Percentiles rank a stretch among this genome's conserved stretches.
Conservation (phyloP, 30 jellyfish, hydroid and myxozoan genomes). For the Morbakka virulenta region DNA sequence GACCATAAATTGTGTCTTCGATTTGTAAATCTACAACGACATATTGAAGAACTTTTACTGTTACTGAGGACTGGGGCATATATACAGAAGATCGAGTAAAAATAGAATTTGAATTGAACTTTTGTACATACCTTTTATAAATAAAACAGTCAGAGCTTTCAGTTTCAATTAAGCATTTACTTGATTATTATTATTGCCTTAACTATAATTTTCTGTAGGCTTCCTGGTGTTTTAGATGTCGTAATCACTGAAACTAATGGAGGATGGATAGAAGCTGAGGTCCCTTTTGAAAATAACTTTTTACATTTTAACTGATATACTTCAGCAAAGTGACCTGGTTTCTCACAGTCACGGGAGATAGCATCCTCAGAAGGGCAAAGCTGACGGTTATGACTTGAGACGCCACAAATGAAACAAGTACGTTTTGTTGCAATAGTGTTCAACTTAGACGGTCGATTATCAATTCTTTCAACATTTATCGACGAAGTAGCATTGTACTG, state of each 20-base stretch:
- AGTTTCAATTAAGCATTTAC: constrained; percentile 41
- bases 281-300: background rate
- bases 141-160: constrained; percentile 38
- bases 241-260: background rate
- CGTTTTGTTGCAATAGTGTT: background rate
- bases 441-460: background rate
- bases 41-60: constrained; percentile 12
- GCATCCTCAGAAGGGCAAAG: constrained; percentile 35
- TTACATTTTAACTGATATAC: constrained; percentile 15
- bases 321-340: constrained; percentile 36
- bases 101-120: background rate
- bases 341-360: constrained; percentile 6
- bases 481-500: background rate
- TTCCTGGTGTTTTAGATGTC: constrained; percentile 8
- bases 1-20: background rate
- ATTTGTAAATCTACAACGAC: background rate
- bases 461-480: background rate
- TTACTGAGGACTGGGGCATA: constrained; percentile 29
- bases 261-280: constrained; percentile 5
- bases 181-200: too few relatives aligned
- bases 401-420: constrained; percentile 10
- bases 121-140: background rate
- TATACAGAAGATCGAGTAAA: constrained; percentile 2
- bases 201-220: constrained; percentile 6
- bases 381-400: background rate